Conservation (phyloP, 2,113 vertebrate genomes). For the Herpailurus yagouaroundi region DNA sequence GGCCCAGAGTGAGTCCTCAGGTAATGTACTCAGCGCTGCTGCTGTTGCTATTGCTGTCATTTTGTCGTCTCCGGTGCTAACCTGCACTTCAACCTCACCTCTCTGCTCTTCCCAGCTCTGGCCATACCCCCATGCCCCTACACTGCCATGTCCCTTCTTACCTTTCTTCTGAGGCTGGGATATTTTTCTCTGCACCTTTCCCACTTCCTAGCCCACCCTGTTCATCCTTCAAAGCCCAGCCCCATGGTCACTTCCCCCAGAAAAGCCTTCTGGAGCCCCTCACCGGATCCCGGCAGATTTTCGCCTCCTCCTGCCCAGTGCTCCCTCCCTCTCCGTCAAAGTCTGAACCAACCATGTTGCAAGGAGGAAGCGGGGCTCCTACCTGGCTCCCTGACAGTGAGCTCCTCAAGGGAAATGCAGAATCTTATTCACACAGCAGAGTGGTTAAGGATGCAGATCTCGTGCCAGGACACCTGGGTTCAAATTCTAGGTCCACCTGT, state of each 20-base stretch:
- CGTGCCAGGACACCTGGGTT: no score
- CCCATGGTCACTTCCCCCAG: neutral
- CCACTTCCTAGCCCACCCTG: neutral
- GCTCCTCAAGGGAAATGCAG: neutral
- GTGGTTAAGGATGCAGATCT: neutral
- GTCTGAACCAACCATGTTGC: neutral
- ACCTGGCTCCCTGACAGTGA: neutral
- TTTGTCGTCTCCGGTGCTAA: accelerated
- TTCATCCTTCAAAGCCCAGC: neutral
- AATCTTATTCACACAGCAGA: neutral
- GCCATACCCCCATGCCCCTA: neutral
- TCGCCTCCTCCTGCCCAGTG: neutral
- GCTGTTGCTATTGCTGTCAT: neutral
- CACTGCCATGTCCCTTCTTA: neutral
- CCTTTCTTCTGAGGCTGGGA: neutral
- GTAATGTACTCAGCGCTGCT: no score
- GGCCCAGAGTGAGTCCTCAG: neutral
- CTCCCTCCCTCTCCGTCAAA: neutral
- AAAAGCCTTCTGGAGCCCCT: neutral
- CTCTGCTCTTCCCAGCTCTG: neutral
- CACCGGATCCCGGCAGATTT: neutral
- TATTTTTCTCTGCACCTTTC: neutral
- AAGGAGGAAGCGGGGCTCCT: neutral
- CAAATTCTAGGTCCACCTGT: neutral
- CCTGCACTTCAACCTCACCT: neutral